Conservation (phyloP, 2,113 vertebrate genomes). For the Donacobius atricapilla region DNA sequence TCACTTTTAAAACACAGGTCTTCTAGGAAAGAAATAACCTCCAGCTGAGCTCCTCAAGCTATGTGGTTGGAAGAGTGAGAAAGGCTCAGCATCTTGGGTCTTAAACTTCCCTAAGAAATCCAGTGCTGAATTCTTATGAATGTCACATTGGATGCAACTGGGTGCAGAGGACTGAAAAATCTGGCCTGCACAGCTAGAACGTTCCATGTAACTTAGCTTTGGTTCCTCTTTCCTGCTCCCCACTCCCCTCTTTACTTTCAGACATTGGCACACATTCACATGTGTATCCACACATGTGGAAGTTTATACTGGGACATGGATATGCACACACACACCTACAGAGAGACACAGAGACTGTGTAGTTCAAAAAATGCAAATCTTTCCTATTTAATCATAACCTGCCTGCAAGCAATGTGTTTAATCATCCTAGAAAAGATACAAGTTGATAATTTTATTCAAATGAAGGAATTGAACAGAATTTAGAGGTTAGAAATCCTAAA, state of each 20-base stretch:
- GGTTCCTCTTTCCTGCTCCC: not conserved
- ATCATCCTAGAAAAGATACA: constrained; percentile 10
- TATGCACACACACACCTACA: not conserved
- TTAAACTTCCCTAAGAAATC: not conserved
- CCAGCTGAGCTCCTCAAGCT: constrained; percentile 26
- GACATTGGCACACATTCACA: not conserved
- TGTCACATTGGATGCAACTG: not conserved
- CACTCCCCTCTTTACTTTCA: not conserved
- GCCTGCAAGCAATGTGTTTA: not conserved
- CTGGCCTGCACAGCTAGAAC: not conserved
- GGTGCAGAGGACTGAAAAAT: not conserved
- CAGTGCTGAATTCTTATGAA: not conserved
- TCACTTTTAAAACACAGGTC: constrained; percentile 4
- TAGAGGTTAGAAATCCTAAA: constrained; percentile 27
- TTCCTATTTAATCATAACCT: not conserved
- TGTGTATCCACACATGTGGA: not conserved
- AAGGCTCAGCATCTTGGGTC: not conserved
- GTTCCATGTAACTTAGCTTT: not conserved
- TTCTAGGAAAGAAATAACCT: constrained; percentile 23
- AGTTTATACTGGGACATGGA: not conserved
- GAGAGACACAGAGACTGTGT: not conserved
- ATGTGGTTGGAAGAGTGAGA: not conserved
- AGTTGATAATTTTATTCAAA: constrained; percentile 46
- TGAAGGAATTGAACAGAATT: constrained; percentile 16
- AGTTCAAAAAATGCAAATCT: not conserved